Conservation (phyloP, 2,888 invertebrate species). For the Ophonus ardosiacus region DNA sequence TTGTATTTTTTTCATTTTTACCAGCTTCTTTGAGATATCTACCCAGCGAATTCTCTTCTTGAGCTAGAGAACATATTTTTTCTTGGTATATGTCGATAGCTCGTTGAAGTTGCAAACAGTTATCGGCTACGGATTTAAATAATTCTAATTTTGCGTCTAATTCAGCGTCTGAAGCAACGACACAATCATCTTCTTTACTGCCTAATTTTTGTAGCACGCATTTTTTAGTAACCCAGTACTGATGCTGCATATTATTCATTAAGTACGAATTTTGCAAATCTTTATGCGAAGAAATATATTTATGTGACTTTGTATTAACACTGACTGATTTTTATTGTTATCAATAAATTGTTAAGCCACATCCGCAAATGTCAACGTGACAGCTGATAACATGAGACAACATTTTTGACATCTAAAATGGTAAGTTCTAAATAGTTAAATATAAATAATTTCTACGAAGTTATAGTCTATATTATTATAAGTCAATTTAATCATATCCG, state of each 20-base stretch:
- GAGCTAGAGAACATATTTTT: constrained; percentile 92
- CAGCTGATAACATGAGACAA: constrained; percentile 20
- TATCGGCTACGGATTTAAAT: constrained; percentile 94
- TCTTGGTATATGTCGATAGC: constrained; percentile 96
- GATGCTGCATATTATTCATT: constrained; percentile 86
- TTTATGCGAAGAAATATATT: neutral
- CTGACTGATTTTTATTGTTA: constrained; percentile 34
- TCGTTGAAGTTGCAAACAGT: constrained; percentile 90
- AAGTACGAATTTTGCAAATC: neutral
- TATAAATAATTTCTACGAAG: neutral
- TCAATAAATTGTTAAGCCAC: constrained; percentile 39
- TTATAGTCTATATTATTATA: too few species aligned
- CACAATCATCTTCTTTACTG: constrained; percentile 97
- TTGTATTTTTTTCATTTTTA: constrained; percentile 89
- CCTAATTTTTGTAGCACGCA: constrained; percentile 94
- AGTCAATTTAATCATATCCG: too few species aligned
- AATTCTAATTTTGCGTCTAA: constrained; percentile 97
- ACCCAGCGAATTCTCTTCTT: constrained; percentile 92
- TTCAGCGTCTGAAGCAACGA: constrained; percentile 97
- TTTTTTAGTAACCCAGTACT: constrained; percentile 99
- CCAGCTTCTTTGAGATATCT: constrained; percentile 96
- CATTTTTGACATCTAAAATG: neutral
- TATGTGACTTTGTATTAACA: neutral
- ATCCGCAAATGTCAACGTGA: constrained; percentile 57
- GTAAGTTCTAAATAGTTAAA: constrained; percentile 13